Evolutionary conservation across 2,888 invertebrate species (phyloP).

Genomic region (Scaptomyza reducta): DNA sequence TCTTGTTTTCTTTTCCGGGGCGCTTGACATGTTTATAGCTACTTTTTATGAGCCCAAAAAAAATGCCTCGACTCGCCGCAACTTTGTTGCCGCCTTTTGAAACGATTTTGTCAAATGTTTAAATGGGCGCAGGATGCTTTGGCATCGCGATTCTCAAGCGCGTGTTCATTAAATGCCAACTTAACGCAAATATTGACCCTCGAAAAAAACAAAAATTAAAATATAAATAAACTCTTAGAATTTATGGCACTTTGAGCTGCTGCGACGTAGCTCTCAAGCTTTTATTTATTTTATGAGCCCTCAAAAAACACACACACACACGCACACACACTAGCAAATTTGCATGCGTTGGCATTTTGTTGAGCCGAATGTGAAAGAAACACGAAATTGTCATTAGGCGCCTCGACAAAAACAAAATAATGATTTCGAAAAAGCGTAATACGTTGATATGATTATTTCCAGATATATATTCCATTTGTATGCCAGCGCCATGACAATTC

Average conservation of each 20-base stretch:
- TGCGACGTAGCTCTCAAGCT: conserved; percentile 19
- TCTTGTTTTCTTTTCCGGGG: not conserved
- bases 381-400: conserved; percentile 73
- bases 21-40: conserved; percentile 60
- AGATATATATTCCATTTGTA: conserved; percentile 37
- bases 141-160: conserved; percentile 15
- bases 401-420: conserved; percentile 19
- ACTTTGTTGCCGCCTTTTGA: conserved; percentile 55
- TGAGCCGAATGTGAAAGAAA: conserved; percentile 57
- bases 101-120: conserved; percentile 69
- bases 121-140: conserved; percentile 53
- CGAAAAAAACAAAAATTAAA: conserved; percentile 23
- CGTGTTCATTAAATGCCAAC: conserved; percentile 54
- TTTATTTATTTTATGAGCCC: conserved; percentile 68
- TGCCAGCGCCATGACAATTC: conserved; percentile 50
- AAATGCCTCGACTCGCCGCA: conserved; percentile 22
- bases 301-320: conserved; percentile 46
- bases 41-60: conserved; percentile 51
- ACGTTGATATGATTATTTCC: conserved; percentile 39
- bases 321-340: conserved; percentile 52
- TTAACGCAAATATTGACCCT: conserved; percentile 75
- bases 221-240: conserved; percentile 64
- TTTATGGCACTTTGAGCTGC: conserved; percentile 62
- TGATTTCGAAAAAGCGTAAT: conserved; percentile 23
- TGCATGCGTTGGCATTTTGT: conserved; percentile 66